Evolutionary conservation across 2,888 invertebrate genomes (phyloP).

Genomic region (Dryomyza anilis): DNA sequence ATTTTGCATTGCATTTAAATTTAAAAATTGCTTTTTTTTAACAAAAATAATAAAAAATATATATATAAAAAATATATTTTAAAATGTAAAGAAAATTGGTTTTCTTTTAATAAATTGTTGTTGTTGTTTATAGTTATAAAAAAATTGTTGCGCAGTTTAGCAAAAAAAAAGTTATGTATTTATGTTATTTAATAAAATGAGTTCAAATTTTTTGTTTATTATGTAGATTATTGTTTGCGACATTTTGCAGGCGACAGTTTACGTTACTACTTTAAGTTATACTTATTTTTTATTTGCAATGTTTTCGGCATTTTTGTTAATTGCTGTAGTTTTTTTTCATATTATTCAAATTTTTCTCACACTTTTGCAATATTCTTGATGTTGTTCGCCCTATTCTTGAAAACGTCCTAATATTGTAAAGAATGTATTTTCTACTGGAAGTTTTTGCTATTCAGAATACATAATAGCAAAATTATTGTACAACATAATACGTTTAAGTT

Average conservation of each 20-base stretch:
- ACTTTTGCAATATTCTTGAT: background rate
- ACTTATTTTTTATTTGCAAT: too few relatives aligned
- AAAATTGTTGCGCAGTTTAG: too few relatives aligned
- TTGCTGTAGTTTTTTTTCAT: background rate
- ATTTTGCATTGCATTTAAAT: background rate
- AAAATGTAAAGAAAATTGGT: background rate
- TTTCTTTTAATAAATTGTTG: background rate
- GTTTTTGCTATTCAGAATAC: too few relatives aligned
- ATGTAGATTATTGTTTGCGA: background rate
- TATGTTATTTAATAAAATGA: background rate
- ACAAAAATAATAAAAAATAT: background rate
- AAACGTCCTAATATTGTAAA: too few relatives aligned
- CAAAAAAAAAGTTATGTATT: too few relatives aligned
- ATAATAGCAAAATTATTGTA: too few relatives aligned
- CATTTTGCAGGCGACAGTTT: slow-evolving; percentile 2
- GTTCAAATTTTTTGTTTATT: background rate
- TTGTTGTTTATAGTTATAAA: background rate
- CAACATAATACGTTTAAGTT: too few relatives aligned
- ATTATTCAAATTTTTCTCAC: background rate
- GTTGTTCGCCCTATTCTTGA: too few relatives aligned
- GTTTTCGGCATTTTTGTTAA: too few relatives aligned
- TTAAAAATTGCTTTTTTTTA: background rate
- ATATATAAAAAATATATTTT: background rate
- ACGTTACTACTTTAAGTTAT: background rate
- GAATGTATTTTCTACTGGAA: too few relatives aligned